Base-by-base conservation (phyloP, 2,113 vertebrate species). In the Microcebus lehilahytsara region DNA sequence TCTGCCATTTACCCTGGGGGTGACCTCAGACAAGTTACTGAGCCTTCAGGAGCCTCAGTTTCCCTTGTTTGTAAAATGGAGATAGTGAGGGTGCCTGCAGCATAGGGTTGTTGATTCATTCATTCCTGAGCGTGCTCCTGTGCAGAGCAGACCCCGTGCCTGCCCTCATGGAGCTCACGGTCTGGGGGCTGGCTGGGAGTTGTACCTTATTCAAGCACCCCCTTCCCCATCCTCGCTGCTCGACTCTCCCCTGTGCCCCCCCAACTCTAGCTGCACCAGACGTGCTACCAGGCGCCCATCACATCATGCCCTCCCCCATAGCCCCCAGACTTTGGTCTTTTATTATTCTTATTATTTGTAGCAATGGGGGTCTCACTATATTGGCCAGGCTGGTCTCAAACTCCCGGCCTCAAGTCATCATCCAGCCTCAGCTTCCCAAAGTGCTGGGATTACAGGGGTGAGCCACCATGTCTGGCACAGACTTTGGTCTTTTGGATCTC, bases 221-320 rank as follows among this genome's bases (percentile, higher is more conserved):
- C 0, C 17, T 58, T 49, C 10, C 20, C n/a, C 11, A 13, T 56
- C 87, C 27, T 17, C 11, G 2, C 34, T 9, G 3, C 42, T 53
- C 40, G 25, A 9, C 40, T 40, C 42, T 62, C 58, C 58, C 2
- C 19, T 10, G 25, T 30, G 25, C 10, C 2, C 60, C n/a, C n/a
- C 40, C 11, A 40, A 30, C 34, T 16, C 67, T 4, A 3, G 74
- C 53, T n/a, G 17, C 69, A 12, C 66, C 10, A 20, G n/a, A 25
- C 1, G 30, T 2, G 32, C 80, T 64, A 34, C 56, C 32, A 25
- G 46, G n/a, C 4, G 30, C 49, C 37, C 0, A 0, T 42, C 46
- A 12, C 71, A 0, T 2, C 27, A 3, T 1, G 25, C 13, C 30
- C 3, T 78, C 64, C 49, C 42, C 37, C 8, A 0, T 0, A 7